Base-by-base conservation (phyloP, 2,888 invertebrate genomes). In the Holacanthella duospinosa region DNA sequence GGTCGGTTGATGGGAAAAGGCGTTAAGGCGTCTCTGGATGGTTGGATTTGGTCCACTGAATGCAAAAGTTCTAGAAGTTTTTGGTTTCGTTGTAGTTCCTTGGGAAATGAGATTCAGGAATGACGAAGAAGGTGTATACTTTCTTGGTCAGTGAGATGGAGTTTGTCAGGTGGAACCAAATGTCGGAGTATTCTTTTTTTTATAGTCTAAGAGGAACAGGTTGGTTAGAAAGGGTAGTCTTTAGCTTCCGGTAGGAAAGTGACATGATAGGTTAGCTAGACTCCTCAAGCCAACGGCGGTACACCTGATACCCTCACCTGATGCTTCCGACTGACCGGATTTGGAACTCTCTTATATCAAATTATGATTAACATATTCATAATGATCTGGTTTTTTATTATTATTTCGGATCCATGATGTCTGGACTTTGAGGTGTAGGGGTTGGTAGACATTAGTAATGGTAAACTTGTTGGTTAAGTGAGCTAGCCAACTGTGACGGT, bases 401-500 rank as follows among this genome's bases (percentile, higher is more conserved):
- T n/a, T n/a, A n/a, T n/a, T n/a, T n/a, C n/a, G n/a, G n/a, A n/a
- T n/a, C n/a, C n/a, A n/a, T n/a, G n/a, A n/a, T n/a, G n/a, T n/a
- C n/a, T n/a, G n/a, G n/a, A n/a, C n/a, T n/a, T n/a, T n/a, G n/a
- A n/a, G n/a, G n/a, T n/a, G n/a, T n/a, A n/a, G n/a, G n/a, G n/a
- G n/a, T n/a, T n/a, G n/a, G n/a, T n/a, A n/a, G n/a, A n/a, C n/a
- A n/a, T n/a, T n/a, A n/a, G n/a, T n/a, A n/a, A n/a, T n/a, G n/a
- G n/a, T n/a, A n/a, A n/a, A n/a, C n/a, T n/a, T n/a, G n/a, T n/a
- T 48, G 48, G 48, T 48, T 48, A 48, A 48, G 48, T 48, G 19
- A 48, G 16, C 48, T 48, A 61, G 24, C 29, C 24, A 43, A 63
- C 53, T 58, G 64, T 61, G 60, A 61, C 64, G 57, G 44, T 64